Evolutionary conservation across 2,797 vertebrate species (phyloP), one percentile per base, ranked within the genome.

Genomic region (Galaxias olidus): DNA sequence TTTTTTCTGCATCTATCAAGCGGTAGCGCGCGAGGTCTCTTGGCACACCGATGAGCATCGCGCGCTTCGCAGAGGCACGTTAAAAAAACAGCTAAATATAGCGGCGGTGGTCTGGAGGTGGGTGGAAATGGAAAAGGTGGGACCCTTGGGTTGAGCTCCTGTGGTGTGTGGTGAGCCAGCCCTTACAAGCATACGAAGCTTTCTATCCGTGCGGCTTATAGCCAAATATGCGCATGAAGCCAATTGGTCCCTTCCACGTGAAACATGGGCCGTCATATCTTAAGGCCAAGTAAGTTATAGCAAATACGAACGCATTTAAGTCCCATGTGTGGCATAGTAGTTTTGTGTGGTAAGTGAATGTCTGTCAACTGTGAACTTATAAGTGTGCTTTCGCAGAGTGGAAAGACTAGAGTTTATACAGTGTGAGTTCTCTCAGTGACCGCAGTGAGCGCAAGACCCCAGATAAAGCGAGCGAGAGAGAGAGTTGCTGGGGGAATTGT

Each of bases 31-130:
- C 61, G n/a, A 53, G 71, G 65, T 41, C 60, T 57, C 49, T 19
- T 59, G 64, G 64, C 53, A 57, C 55, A 57, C 59, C 10, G 15
- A 30, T 30, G 30, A 48, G 41, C 59, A 67, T 61, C 45, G 53
- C 51, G 49, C 44, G 53, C 65, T 13, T 17, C 63, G 54, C 20
- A 48, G 42, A 65, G 82, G 71, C 60, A 70, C 61, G 69, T 76
- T 86, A 74, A 88, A 91, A 30, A 91, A 92, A 89, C 87, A 91
- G 81, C 92, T 90, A 92, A 92, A 93, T 89, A 88, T 90, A 92
- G 89, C 77, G n/a, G 14, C 40, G 55, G 49, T 30, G 59, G 51
- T 70, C 42, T 73, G 49, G 51, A 69, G 61, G 49, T 56, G 68
- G 57, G 62, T 68, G 58, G 45, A 42, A 4, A 49, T 51, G 66